A percentile compares a stretch with the other conserved stretches of the same genome.
Evolutionary conservation across 2,888 invertebrate genomes (phyloP).

Genomic region (Volucella inanis): DNA sequence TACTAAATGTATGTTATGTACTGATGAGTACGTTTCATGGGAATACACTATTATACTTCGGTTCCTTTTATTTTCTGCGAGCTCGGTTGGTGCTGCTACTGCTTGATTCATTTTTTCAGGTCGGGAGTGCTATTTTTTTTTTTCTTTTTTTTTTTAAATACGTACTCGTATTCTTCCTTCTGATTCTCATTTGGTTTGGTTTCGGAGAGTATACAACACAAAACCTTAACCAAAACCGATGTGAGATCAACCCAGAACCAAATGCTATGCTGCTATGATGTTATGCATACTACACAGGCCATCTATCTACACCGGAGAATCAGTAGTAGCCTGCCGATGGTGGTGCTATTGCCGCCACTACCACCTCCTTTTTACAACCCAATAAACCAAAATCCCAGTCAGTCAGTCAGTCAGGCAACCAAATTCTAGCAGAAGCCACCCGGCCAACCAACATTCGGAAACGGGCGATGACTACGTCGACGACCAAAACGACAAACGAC

Average conservation of each 20-base stretch:
- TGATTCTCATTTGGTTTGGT: constrained; percentile 69
- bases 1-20: constrained; percentile 80
- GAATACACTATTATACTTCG: constrained; percentile 74
- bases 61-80: constrained; percentile 72
- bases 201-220: constrained; percentile 67
- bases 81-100: constrained; percentile 65
- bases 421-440: constrained; percentile 35
- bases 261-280: constrained; percentile 51
- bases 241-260: constrained; percentile 72
- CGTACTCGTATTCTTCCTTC: not conserved
- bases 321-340: constrained; percentile 17
- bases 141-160: not conserved
- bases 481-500: constrained; percentile 42
- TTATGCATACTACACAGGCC: constrained; percentile 60
- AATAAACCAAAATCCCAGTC: constrained; percentile 49
- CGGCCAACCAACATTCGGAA: constrained; percentile 42
- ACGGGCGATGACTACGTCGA: constrained; percentile 26
- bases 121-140: constrained; percentile 41
- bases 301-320: constrained; percentile 66
- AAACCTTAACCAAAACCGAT: constrained; percentile 72
- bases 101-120: constrained; percentile 47
- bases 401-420: constrained; percentile 55
- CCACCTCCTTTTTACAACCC: constrained; percentile 27
- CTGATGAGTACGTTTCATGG: constrained; percentile 75
- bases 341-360: constrained; percentile 17